Percentiles rank a stretch among this genome's conserved stretches.
Conservation (phyloP, 2,797 vertebrate genomes). For the Falco berigora region DNA sequence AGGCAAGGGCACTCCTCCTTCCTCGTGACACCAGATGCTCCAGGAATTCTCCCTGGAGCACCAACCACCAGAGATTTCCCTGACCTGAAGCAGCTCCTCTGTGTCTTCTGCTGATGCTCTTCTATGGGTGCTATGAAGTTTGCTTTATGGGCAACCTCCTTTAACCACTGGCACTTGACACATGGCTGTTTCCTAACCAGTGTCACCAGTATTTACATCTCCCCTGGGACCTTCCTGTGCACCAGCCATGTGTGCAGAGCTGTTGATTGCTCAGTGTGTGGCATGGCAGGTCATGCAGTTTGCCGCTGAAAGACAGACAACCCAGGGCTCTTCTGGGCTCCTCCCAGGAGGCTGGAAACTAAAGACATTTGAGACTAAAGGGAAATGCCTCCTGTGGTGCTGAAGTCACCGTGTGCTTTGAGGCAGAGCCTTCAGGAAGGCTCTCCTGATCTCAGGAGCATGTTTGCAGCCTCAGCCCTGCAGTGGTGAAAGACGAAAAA, state of each 20-base stretch:
- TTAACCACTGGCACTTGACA: neutral
- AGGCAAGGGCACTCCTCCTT: neutral
- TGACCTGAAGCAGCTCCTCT: neutral
- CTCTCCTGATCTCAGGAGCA: neutral
- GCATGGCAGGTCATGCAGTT: neutral
- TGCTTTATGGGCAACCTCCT: neutral
- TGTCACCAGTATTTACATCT: neutral
- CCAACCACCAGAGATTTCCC: neutral
- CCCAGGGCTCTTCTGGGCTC: neutral
- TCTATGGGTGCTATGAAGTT: neutral
- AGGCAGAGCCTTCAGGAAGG: neutral
- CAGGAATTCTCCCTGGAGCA: neutral
- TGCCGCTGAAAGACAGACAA: rapidly evolving
- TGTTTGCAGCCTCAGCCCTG: neutral
- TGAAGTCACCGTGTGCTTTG: neutral
- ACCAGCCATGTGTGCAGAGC: neutral
- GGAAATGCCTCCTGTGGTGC: neutral
- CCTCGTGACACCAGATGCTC: neutral
- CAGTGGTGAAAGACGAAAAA: neutral
- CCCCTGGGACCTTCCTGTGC: neutral
- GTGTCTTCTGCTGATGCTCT: neutral
- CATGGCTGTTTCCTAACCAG: neutral
- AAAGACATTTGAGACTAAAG: neutral
- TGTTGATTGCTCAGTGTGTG: neutral
- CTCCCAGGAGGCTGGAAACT: neutral